Conservation (phyloP, 2,797 vertebrate genomes). For the Ibycter americanus region DNA sequence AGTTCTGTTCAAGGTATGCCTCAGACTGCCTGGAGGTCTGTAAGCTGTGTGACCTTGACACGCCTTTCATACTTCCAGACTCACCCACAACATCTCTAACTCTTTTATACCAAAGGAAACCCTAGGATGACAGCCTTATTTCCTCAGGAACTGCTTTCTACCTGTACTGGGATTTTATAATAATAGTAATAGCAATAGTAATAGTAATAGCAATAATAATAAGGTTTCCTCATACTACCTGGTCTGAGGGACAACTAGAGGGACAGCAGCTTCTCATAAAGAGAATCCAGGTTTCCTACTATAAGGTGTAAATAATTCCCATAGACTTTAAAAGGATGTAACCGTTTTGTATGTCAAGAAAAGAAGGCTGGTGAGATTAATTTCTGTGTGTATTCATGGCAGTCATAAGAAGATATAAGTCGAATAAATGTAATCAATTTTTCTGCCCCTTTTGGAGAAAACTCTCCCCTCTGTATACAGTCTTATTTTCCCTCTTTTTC, state of each 20-base stretch:
- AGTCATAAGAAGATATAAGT: not conserved
- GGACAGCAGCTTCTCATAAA: not conserved
- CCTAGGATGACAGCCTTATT: not conserved
- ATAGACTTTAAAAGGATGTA: not conserved
- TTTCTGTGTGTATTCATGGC: not conserved
- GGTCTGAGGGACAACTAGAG: not conserved
- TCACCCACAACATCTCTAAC: not conserved
- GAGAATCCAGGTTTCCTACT: not conserved
- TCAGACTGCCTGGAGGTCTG: not conserved
- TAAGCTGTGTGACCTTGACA: not conserved
- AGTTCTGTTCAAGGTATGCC: not conserved
- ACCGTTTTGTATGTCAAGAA: not conserved
- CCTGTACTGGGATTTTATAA: not conserved
- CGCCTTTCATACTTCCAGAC: not conserved
- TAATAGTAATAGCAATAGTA: not conserved
- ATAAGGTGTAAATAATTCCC: not conserved
- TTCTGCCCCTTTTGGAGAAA: not conserved
- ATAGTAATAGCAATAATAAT: not conserved
- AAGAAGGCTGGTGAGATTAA: not conserved
- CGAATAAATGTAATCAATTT: not conserved
- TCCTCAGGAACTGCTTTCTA: not conserved
- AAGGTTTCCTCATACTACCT: not conserved
- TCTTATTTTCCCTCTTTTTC: not conserved
- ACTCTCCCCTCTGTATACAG: not conserved
- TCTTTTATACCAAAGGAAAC: not conserved